phyloP scores from a whole-genome alignment of 1,140 invertebrate genomes.

The Copidosoma floridanum region DNA sequence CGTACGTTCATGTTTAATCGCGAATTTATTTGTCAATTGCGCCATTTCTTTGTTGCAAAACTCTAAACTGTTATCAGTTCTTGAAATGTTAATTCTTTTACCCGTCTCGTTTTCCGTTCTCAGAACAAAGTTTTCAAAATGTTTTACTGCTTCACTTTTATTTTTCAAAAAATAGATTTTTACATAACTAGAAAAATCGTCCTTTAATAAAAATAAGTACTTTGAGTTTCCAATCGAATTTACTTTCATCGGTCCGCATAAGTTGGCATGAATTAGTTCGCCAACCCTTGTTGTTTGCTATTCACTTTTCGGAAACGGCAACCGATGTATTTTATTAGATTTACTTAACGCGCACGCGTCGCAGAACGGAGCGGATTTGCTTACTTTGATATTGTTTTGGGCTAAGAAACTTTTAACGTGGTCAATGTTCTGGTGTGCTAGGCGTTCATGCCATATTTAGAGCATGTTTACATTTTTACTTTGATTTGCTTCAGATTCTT shows the following conservation, averaged over 20 bases:
- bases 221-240: constrained; percentile 37
- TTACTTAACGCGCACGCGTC: constrained; percentile 47
- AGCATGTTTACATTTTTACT: constrained; percentile 20
- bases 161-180: constrained; percentile 47
- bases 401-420: constrained; percentile 39
- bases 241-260: too few species aligned
- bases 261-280: constrained; percentile 52
- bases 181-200: too few species aligned
- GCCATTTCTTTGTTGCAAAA: constrained; percentile 32
- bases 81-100: constrained; percentile 40
- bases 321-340: constrained; percentile 45
- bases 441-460: constrained; percentile 44
- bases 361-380: constrained; percentile 32
- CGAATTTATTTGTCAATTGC: constrained; percentile 11
- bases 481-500: neutral
- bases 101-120: constrained; percentile 33
- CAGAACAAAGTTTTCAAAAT: constrained; percentile 33
- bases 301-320: constrained; percentile 38
- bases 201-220: constrained; percentile 44
- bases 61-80: too few species aligned
- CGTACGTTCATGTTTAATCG: constrained; percentile 26
- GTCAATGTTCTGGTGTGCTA: constrained; percentile 48
- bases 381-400: constrained; percentile 34
- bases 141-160: too few species aligned
- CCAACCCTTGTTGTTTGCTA: constrained; percentile 30